Conservation (phyloP, 1,140 invertebrate genomes). For the Belonocnema kinseyi region DNA sequence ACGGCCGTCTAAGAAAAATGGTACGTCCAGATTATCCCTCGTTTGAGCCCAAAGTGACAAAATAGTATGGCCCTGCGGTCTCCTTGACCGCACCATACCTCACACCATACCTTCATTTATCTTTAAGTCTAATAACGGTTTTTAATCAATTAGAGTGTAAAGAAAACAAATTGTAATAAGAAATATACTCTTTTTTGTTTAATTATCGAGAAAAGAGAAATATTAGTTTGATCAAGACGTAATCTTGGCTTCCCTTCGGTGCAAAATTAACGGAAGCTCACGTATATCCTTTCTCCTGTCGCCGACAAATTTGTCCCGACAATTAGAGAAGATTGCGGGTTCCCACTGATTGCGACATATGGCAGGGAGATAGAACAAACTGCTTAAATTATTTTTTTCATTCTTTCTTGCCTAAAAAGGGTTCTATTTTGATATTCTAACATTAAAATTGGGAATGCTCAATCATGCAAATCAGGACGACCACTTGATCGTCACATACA, state of each 20-base stretch:
- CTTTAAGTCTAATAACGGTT: too few relatives aligned
- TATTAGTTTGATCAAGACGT: not conserved
- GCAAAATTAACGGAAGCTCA: constrained; percentile 29
- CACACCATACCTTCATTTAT: too few relatives aligned
- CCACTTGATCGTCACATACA: not conserved
- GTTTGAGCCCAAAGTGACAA: too few relatives aligned
- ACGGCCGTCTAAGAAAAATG: too few relatives aligned
- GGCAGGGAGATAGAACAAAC: constrained; percentile 1
- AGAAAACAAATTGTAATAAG: not conserved
- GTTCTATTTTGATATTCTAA: not conserved
- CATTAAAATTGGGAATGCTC: too few relatives aligned
- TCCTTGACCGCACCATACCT: too few relatives aligned
- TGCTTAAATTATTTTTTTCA: not conserved
- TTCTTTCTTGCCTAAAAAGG: not conserved
- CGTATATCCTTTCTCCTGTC: constrained; percentile 28
- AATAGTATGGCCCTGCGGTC: too few relatives aligned
- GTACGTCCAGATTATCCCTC: too few relatives aligned
- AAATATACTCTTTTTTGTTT: too few relatives aligned
- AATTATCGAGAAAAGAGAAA: not conserved
- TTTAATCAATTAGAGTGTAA: too few relatives aligned
- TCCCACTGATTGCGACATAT: constrained; percentile 25
- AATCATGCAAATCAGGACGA: too few relatives aligned
- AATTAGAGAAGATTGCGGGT: constrained; percentile 28
- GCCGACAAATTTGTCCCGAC: constrained; percentile 17
- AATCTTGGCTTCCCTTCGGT: constrained; percentile 9